Evolutionary conservation across 2,888 invertebrate species (phyloP).

Genomic region (Scotopteryx bipunctaria): DNA sequence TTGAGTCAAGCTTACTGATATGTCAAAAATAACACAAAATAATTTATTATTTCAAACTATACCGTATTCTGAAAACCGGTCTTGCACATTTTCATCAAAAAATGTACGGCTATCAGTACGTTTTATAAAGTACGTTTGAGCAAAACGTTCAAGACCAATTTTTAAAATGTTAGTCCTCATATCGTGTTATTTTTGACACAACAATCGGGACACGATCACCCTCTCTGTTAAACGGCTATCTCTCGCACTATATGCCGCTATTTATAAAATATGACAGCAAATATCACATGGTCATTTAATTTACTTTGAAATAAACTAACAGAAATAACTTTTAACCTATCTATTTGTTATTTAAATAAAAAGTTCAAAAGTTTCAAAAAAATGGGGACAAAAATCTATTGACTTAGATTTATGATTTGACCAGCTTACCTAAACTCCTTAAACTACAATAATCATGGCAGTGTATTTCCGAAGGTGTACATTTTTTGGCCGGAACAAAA

Average conservation of each 20-base stretch:
- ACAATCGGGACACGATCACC: too few species aligned
- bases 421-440: conserved; percentile 29
- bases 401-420: conserved; percentile 19
- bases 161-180: too few species aligned
- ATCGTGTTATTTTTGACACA: too few species aligned
- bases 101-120: too few species aligned
- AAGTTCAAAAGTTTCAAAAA: conserved; percentile 3
- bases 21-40: too few species aligned
- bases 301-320: conserved; percentile 5
- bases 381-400: conserved; percentile 15
- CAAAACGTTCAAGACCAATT: too few species aligned
- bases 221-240: conserved; percentile 6
- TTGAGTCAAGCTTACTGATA: too few species aligned
- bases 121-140: too few species aligned
- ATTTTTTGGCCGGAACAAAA: conserved; percentile 42
- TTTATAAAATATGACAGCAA: conserved; percentile 22
- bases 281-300: conserved; percentile 25
- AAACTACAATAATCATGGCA: conserved; percentile 59
- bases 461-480: conserved; percentile 60
- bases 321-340: not conserved
- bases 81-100: too few species aligned
- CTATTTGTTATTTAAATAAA: conserved; percentile 4
- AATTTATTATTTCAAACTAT: too few species aligned
- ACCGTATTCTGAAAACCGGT: too few species aligned
- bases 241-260: conserved; percentile 21